phyloP scores from a whole-genome alignment of 2,888 invertebrate species.

The Tenodera sinensis region DNA sequence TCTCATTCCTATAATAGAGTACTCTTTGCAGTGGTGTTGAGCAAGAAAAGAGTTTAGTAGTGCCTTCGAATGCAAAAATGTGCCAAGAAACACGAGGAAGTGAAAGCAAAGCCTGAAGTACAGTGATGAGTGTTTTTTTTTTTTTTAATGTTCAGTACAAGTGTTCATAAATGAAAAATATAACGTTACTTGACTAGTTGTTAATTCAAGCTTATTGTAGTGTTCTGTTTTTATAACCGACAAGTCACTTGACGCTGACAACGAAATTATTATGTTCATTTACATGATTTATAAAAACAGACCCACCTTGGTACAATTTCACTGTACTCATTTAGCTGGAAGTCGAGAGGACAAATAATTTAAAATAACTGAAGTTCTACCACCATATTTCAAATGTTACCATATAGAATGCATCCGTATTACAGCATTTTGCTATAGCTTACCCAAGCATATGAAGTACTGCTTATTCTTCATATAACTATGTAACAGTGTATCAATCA shows the following conservation, averaged over 20 bases:
- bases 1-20: slow-evolving; percentile 28
- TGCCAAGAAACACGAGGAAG: slow-evolving; percentile 24
- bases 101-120: background rate
- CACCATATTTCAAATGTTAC: slow-evolving; percentile 25
- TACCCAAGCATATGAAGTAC: slow-evolving; percentile 18
- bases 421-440: slow-evolving; percentile 23
- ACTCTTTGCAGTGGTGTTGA: slow-evolving; percentile 9
- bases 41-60: slow-evolving; percentile 22
- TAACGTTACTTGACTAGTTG: slow-evolving; percentile 2
- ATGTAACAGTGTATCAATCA: slow-evolving; percentile 9
- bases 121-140: background rate
- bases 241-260: slow-evolving; percentile 19
- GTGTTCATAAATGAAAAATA: slow-evolving; percentile 20
- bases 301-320: slow-evolving; percentile 29
- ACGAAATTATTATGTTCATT: slow-evolving; percentile 16
- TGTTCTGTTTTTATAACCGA: slow-evolving; percentile 28
- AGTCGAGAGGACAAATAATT: background rate
- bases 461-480: background rate
- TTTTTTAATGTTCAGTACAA: slow-evolving; percentile 17
- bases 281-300: slow-evolving; percentile 14
- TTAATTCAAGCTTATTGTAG: slow-evolving; percentile 17
- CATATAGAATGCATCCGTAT: slow-evolving; percentile 20
- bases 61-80: slow-evolving; percentile 29
- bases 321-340: slow-evolving; percentile 20
- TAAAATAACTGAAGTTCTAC: slow-evolving; percentile 18